These are phyloP conservation scores for Drosophila sucinea DNA, from an alignment of 1,140 invertebrate genomes.

Conservation along the genomic window DNA sequence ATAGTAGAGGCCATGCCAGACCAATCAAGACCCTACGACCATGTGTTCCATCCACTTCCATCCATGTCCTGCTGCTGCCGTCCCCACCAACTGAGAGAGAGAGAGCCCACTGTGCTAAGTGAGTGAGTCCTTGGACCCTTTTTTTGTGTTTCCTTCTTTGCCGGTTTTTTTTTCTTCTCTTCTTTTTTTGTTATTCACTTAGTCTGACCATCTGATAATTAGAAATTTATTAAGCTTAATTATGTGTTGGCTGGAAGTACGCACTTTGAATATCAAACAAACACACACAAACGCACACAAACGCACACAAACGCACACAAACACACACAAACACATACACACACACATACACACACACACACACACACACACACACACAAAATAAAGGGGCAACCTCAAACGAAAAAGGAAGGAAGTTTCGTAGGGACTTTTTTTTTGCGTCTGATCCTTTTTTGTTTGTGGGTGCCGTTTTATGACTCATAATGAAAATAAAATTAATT, in stretches of 20 bases:
- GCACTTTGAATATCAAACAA: conserved; percentile 58
- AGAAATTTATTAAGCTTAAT: conserved; percentile 81
- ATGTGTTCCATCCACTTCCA: conserved; percentile 45
- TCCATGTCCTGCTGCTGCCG: background rate
- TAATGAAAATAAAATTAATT: conserved; percentile 80
- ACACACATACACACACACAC: background rate
- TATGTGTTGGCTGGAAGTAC: conserved; percentile 76
- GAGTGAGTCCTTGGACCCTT: conserved; percentile 64
- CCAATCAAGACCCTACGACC: conserved; percentile 21
- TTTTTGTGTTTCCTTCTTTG: conserved; percentile 33
- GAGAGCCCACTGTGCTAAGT: background rate
- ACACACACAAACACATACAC: background rate
- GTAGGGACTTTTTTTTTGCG: conserved; percentile 41
- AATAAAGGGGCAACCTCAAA: background rate
- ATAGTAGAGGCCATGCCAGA: background rate
- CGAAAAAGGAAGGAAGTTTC: conserved; percentile 19
- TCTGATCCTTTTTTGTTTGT: conserved; percentile 43
- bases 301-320: background rate
- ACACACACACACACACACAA: background rate
- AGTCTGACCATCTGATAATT: conserved; percentile 78
- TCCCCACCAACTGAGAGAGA: no score
- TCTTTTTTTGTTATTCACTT: conserved; percentile 51
- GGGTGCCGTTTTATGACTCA: conserved; percentile 68
- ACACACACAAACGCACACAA: background rate
- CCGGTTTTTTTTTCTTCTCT: background rate